Evolutionary conservation across 1,140 invertebrate species (phyloP), one percentile per base, ranked within the genome.

Genomic region (Schlechtendalia chinensis): DNA sequence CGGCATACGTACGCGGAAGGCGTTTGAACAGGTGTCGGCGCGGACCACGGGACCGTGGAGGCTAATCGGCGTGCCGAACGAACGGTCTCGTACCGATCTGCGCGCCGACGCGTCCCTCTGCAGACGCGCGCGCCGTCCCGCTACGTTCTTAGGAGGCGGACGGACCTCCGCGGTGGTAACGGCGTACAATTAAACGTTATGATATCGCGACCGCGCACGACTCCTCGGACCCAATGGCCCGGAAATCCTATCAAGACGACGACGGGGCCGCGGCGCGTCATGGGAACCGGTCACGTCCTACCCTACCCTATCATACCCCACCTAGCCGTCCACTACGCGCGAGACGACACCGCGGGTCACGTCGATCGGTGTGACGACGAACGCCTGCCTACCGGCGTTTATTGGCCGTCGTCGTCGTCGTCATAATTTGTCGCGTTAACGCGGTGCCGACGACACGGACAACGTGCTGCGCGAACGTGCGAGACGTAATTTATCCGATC

Each of bases 61-160:
- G 69, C 69, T 72, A 72, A 72, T 72, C 54, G 69, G 69, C 69
- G 69, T 72, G 50, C 53, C 54, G 69, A 53, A 72, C 69, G 69
- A 47, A 54, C 16, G 17, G 10, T 11, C 19, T n/a, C 32, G 24
- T 32, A 19, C 39, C 24, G 45, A n/a, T 19, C 67, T 32, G 14
- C 2, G 8, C 45, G 10, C 19, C 16, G 16, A 19, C 10, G 29
- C 32, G 16, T n/a, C 17, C 16, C 63, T 4, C 22, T 45, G n/a
- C 39, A 45, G 39, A 5, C 39, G 59, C 59, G 27, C 24, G 27
- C 17, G 24, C n/a, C n/a, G n/a, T n/a, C n/a, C n/a, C n/a, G n/a
- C n/a, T n/a, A n/a, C n/a, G n/a, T n/a, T n/a, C n/a, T n/a, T n/a
- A n/a, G n/a, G n/a, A n/a, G n/a, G n/a, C n/a, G n/a, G n/a, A n/a